Evolutionary conservation across 2,888 invertebrate species (phyloP).

Genomic region (Hesperia comma): DNA sequence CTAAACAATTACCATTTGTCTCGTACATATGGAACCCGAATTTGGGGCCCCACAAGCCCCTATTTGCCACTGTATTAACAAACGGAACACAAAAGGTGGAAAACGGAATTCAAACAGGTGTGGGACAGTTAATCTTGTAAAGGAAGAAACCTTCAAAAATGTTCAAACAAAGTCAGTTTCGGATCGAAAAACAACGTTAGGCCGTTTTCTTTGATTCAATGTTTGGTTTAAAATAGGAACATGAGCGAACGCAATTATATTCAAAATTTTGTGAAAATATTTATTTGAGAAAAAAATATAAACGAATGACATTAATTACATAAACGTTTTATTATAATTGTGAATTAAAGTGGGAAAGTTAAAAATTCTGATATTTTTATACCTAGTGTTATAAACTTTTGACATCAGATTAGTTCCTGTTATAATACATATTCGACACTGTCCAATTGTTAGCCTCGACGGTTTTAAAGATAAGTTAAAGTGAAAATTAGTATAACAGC

Average conservation of each 20-base stretch:
- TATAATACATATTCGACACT: too few species aligned
- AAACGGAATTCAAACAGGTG: conserved; percentile 79
- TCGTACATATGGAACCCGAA: conserved; percentile 31
- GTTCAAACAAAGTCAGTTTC: conserved; percentile 73
- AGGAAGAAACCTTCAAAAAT: conserved; percentile 77
- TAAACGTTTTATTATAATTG: too few species aligned
- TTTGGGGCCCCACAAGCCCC: conserved; percentile 60
- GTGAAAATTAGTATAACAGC: too few species aligned
- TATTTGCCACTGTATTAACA: conserved; percentile 64
- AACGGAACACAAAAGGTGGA: conserved; percentile 69
- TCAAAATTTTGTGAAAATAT: too few species aligned
- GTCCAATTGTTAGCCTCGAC: too few species aligned
- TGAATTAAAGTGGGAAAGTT: too few species aligned
- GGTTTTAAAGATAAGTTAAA: too few species aligned
- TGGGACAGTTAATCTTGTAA: conserved; percentile 74
- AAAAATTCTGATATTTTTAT: too few species aligned
- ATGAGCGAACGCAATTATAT: conserved; percentile 16
- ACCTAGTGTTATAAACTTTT: too few species aligned
- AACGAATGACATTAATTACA: too few species aligned
- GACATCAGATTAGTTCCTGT: too few species aligned
- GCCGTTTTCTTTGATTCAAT: conserved; percentile 69
- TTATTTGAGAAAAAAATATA: too few species aligned
- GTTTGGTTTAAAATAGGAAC: conserved; percentile 27
- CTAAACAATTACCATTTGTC: neutral
- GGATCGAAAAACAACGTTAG: conserved; percentile 70